phyloP scores from a whole-genome alignment of 1,140 invertebrate species.

The Orchestia grillus region DNA sequence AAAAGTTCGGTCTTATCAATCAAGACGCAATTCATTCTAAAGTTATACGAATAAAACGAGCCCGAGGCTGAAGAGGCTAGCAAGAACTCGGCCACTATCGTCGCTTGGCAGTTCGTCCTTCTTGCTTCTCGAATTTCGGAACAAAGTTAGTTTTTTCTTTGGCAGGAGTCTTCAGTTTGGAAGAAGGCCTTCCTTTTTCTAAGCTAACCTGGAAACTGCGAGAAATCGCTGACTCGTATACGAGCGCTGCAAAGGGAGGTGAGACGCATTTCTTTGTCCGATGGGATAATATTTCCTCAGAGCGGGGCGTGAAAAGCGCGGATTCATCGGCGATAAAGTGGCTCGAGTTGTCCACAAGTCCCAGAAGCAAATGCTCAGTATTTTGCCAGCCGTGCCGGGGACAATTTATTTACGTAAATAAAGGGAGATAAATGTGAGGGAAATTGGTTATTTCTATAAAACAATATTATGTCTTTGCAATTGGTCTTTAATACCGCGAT shows the following conservation, averaged over 20 bases:
- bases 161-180: constrained; percentile 44
- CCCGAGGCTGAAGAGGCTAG: background rate
- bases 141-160: constrained; percentile 54
- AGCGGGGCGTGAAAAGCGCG: constrained; percentile 3
- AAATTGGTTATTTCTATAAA: background rate
- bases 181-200: constrained; percentile 21
- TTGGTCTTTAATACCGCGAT: background rate
- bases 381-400: background rate
- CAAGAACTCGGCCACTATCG: background rate
- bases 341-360: background rate
- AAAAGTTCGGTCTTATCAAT: background rate
- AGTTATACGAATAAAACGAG: background rate
- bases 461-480: background rate
- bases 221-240: constrained; percentile 52
- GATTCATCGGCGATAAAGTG: background rate
- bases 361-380: background rate
- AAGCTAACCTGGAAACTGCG: constrained; percentile 29
- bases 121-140: constrained; percentile 44
- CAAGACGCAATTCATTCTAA: background rate
- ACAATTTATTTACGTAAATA: background rate
- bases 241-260: background rate
- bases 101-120: constrained; percentile 31
- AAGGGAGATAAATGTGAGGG: background rate
- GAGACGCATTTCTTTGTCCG: background rate
- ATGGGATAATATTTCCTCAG: background rate